Evolutionary conservation across 2,888 invertebrate species (phyloP).

Genomic region (Trachelus troglodyta): DNA sequence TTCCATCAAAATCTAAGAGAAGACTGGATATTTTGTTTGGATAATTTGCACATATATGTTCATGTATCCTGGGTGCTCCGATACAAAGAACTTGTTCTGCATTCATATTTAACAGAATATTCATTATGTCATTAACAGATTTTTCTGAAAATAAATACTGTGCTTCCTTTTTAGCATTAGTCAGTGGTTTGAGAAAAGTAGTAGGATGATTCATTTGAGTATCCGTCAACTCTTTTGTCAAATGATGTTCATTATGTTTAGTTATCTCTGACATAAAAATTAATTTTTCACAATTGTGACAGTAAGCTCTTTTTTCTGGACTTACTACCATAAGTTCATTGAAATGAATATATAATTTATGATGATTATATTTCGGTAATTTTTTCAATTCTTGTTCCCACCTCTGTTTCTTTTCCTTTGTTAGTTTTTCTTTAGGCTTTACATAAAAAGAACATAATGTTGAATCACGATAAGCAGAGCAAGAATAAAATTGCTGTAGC

Average conservation of each 20-base stretch:
- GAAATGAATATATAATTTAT: slow-evolving; percentile 68
- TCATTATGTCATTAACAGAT: slow-evolving; percentile 74
- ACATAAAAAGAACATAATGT: slow-evolving; percentile 81
- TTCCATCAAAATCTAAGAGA: slow-evolving; percentile 84
- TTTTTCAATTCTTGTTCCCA: slow-evolving; percentile 69
- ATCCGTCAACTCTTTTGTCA: slow-evolving; percentile 69
- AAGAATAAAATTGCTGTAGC: slow-evolving; percentile 78
- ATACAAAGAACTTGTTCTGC: slow-evolving; percentile 80
- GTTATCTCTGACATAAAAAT: slow-evolving; percentile 57
- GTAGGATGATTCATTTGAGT: slow-evolving; percentile 74
- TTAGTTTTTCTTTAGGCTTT: slow-evolving; percentile 67
- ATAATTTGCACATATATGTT: slow-evolving; percentile 69
- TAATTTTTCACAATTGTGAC: slow-evolving; percentile 74
- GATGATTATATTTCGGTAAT: slow-evolving; percentile 69
- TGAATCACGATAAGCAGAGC: slow-evolving; percentile 85
- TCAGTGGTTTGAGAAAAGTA: slow-evolving; percentile 75
- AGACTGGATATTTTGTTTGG: slow-evolving; percentile 70
- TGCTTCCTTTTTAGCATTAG: slow-evolving; percentile 84
- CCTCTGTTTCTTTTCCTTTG: slow-evolving; percentile 60
- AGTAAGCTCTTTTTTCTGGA: slow-evolving; percentile 69
- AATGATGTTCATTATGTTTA: slow-evolving; percentile 71
- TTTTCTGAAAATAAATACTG: slow-evolving; percentile 86
- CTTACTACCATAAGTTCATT: slow-evolving; percentile 66
- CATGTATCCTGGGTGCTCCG: slow-evolving; percentile 86
- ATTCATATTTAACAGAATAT: slow-evolving; percentile 72